Evolutionary conservation across 2,888 invertebrate genomes (phyloP).

Genomic region (Athetis lepigone): DNA sequence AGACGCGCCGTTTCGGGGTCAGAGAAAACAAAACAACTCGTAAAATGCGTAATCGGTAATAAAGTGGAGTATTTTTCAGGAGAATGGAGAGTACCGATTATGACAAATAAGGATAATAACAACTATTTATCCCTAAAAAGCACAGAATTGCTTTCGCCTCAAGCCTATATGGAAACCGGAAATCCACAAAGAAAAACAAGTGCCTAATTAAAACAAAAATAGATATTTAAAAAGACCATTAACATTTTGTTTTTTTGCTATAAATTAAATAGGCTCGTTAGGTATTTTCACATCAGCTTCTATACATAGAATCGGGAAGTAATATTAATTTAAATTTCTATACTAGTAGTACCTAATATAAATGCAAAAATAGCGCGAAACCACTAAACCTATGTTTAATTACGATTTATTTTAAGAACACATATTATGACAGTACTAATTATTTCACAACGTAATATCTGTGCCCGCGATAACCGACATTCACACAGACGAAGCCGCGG

Average conservation of each 20-base stretch:
- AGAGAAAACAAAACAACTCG: slow-evolving; percentile 4
- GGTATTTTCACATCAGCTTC: background rate
- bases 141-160: slow-evolving; percentile 21
- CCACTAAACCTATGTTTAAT: too few species aligned
- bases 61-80: background rate
- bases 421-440: too few species aligned
- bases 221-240: background rate
- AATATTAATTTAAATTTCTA: background rate
- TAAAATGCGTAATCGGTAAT: slow-evolving; percentile 16
- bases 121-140: slow-evolving; percentile 8
- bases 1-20: slow-evolving; percentile 6
- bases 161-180: slow-evolving; percentile 12
- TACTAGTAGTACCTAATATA: too few species aligned
- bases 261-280: background rate
- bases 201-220: slow-evolving; percentile 14
- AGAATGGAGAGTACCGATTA: background rate
- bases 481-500: background rate
- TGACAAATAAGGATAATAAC: slow-evolving; percentile 16
- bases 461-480: background rate
- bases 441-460: too few species aligned
- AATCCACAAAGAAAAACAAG: slow-evolving; percentile 11
- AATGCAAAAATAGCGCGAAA: background rate
- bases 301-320: background rate
- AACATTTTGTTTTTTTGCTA: too few species aligned
- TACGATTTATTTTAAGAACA: too few species aligned